Percentiles rank a stretch among this genome's conserved stretches.
phyloP scores from a whole-genome alignment of 2,797 vertebrate species.

The Buceros bicornis region DNA sequence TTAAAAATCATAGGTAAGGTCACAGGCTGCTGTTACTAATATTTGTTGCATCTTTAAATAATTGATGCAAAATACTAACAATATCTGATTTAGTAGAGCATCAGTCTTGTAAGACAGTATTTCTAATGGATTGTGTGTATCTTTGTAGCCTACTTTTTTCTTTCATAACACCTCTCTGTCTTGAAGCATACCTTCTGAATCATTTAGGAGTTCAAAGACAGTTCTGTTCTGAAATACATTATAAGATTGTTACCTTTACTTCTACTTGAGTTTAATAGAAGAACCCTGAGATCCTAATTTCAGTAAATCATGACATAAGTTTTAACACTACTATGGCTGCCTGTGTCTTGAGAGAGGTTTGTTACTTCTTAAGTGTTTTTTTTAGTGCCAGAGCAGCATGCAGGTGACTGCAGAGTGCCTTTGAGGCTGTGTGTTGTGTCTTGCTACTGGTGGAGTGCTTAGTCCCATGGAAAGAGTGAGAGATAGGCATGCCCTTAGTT shows the following conservation, averaged over 20 bases:
- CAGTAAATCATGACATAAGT: background rate
- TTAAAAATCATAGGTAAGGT: background rate
- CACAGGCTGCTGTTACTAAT: background rate
- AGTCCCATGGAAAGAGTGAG: background rate
- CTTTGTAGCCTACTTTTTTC: background rate
- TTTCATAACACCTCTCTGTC: background rate
- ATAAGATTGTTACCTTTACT: background rate
- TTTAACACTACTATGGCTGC: background rate
- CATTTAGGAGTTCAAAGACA: background rate
- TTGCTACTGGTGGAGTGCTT: background rate
- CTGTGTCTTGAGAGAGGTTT: background rate
- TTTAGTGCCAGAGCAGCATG: background rate
- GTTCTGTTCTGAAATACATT: background rate
- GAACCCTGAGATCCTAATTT: background rate
- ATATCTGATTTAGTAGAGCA: background rate
- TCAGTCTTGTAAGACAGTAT: background rate
- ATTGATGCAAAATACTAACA: background rate
- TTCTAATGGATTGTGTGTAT: background rate
- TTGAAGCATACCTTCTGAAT: background rate
- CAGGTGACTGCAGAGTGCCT: background rate
- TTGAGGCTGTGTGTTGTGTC: background rate
- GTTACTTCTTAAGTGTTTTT: background rate
- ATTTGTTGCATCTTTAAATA: background rate
- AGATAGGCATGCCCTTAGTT: background rate
- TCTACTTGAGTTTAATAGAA: background rate